Evolutionary conservation across 2,888 invertebrate genomes (phyloP).

Genomic region (Hofmannophila pseudospretella): DNA sequence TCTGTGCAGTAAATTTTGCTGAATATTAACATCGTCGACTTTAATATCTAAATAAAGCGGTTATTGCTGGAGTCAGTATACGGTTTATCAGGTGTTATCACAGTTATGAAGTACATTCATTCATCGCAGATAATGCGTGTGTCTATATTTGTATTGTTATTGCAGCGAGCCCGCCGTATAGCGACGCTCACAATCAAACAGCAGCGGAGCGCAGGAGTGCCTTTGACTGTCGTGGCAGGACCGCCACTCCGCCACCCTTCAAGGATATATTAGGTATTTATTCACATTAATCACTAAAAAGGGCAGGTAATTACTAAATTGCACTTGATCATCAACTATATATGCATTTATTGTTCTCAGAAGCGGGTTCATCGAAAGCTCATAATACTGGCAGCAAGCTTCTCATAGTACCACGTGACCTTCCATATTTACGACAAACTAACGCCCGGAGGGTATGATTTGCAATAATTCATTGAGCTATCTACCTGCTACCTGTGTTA

Average conservation of each 20-base stretch:
- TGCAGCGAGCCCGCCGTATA: conserved; percentile 54
- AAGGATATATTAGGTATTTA: conserved; percentile 57
- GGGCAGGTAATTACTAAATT: conserved; percentile 1
- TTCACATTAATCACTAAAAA: conserved; percentile 3
- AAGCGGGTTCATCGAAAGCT: conserved; percentile 60
- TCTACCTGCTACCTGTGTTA: neutral
- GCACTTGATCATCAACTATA: neutral
- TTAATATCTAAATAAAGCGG: conserved; percentile 12
- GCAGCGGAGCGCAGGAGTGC: conserved; percentile 42
- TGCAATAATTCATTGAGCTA: neutral
- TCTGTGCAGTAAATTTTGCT: too few relatives aligned
- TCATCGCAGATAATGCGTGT: conserved; percentile 49
- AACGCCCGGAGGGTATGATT: conserved; percentile 68
- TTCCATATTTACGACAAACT: conserved; percentile 73
- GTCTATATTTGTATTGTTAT: conserved; percentile 33
- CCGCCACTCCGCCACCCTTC: conserved; percentile 49
- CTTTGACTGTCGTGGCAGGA: conserved; percentile 40
- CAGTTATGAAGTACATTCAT: conserved; percentile 51
- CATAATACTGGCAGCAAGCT: conserved; percentile 58
- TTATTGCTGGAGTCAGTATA: conserved; percentile 27
- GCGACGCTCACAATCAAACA: conserved; percentile 37
- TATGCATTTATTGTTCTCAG: conserved; percentile 33
- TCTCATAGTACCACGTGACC: conserved; percentile 67
- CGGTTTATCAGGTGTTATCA: conserved; percentile 61
- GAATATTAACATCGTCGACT: too few relatives aligned